These are phyloP conservation scores for Eilema depressum DNA, from an alignment of 2,888 invertebrate species.

Conservation along the genomic window DNA sequence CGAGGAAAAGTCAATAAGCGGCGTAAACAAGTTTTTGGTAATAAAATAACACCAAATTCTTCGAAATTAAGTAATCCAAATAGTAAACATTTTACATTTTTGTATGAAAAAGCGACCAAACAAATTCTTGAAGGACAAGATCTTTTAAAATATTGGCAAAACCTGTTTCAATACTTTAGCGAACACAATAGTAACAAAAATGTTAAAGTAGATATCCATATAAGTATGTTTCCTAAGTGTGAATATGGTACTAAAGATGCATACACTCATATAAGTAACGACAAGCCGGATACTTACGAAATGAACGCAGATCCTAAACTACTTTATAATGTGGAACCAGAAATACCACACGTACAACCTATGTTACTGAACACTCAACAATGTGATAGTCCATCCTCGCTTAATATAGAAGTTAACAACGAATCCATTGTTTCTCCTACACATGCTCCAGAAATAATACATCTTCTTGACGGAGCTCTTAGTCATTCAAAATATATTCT, in stretches of 20 bases:
- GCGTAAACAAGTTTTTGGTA: conserved; percentile 5
- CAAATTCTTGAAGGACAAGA: conserved; percentile 33
- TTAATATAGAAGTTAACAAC: conserved; percentile 27
- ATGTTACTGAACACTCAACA: conserved; percentile 17
- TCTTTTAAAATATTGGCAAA: conserved; percentile 59
- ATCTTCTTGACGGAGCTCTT: conserved; percentile 67
- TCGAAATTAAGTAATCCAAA: conserved; percentile 42
- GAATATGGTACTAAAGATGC: conserved; percentile 42
- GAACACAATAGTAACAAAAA: conserved; percentile 58
- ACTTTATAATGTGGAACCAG: conserved; percentile 23
- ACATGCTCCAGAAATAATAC: conserved; percentile 60
- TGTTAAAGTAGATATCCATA: conserved; percentile 68
- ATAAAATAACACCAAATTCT: conserved; percentile 22
- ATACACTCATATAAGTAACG: conserved; percentile 31
- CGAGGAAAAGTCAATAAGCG: conserved; percentile 34
- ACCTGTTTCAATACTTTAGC: conserved; percentile 64
- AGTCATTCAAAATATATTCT: conserved; percentile 68
- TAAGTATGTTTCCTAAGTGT: conserved; percentile 62
- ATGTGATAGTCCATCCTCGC: background rate
- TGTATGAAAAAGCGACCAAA: conserved; percentile 55
- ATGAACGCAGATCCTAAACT: conserved; percentile 28
- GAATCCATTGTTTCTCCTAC: conserved; percentile 22
- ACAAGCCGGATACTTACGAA: conserved; percentile 25
- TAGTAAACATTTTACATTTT: conserved; percentile 54
- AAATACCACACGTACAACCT: conserved; percentile 11